These are phyloP conservation scores for Cirrhinus mrigala DNA, from an alignment of 2,797 vertebrate species.

Conservation along the genomic window DNA sequence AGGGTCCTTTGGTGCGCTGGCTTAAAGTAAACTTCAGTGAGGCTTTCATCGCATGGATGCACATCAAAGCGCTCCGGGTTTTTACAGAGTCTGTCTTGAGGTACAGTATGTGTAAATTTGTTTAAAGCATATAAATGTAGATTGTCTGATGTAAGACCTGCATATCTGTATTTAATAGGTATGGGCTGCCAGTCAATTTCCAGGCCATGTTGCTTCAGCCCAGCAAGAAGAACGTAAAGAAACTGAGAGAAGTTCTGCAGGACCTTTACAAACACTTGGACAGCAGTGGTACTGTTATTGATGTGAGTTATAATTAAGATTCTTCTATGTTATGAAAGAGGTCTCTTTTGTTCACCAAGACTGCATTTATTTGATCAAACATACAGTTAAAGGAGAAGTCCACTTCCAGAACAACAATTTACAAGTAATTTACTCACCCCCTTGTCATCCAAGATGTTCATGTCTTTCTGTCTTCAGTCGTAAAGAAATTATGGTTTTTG, in stretches of 20 bases:
- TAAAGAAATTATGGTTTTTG: too few species aligned
- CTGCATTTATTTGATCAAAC: neutral
- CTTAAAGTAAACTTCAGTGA: conserved; percentile 99
- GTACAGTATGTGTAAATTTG: conserved; percentile 68
- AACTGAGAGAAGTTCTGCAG: conserved; percentile 87
- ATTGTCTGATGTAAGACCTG: neutral
- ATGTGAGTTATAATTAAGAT: conserved; percentile 80
- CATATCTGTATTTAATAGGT: conserved; percentile 73
- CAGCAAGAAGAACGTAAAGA: conserved; percentile 94
- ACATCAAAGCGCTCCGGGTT: conserved; percentile 94
- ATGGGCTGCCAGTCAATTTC: conserved; percentile 96
- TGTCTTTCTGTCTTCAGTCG: too few species aligned
- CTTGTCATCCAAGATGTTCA: too few species aligned
- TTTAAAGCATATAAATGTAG: neutral
- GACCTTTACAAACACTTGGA: conserved; percentile 97
- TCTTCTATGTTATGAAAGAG: neutral
- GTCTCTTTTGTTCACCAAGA: neutral
- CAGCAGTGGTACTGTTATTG: conserved; percentile 94
- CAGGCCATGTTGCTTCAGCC: conserved; percentile 97
- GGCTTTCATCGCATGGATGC: conserved; percentile 97
- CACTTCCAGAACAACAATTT: too few species aligned
- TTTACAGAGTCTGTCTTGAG: conserved; percentile 97
- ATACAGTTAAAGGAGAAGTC: too few species aligned
- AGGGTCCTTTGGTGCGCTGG: conserved; percentile 97
- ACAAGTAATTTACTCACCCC: too few species aligned